These are phyloP conservation scores for Volucella bombylans DNA, from an alignment of 2,888 invertebrate genomes.

Conservation along the genomic window DNA sequence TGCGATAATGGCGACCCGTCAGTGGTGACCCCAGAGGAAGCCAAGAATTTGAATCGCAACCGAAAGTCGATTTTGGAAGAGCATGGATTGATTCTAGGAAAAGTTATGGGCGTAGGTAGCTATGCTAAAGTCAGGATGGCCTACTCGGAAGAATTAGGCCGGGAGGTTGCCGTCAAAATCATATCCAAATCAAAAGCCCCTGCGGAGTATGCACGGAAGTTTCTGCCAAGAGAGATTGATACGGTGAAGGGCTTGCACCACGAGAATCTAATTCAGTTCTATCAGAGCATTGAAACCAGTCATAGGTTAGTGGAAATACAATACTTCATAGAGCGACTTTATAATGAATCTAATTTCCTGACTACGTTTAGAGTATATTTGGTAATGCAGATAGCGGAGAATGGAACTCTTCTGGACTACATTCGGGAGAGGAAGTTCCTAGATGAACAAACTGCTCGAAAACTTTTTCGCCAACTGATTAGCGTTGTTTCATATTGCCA, in stretches of 20 bases:
- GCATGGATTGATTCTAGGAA: constrained; percentile 89
- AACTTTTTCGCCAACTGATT: constrained; percentile 89
- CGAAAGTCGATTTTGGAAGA: constrained; percentile 88
- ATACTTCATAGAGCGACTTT: background rate
- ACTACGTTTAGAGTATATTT: constrained; percentile 87
- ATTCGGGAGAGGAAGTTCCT: constrained; percentile 89
- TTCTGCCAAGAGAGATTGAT: constrained; percentile 91
- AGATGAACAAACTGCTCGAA: constrained; percentile 87
- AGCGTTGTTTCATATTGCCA: constrained; percentile 91
- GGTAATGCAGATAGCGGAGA: constrained; percentile 92
- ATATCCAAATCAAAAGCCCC: constrained; percentile 92
- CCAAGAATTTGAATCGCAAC: constrained; percentile 47
- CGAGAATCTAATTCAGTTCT: constrained; percentile 90
- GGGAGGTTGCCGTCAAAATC: constrained; percentile 91
- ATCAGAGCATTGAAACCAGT: constrained; percentile 92
- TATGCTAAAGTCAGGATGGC: constrained; percentile 92
- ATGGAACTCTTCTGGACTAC: constrained; percentile 90
- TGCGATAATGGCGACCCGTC: constrained; percentile 25
- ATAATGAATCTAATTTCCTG: background rate
- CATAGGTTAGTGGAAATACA: constrained; percentile 85
- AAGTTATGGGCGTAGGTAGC: constrained; percentile 91
- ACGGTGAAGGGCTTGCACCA: constrained; percentile 91
- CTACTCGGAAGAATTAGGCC: constrained; percentile 88
- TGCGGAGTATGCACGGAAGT: constrained; percentile 90
- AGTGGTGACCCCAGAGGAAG: background rate